phyloP scores from a whole-genome alignment of 2,797 vertebrate species.

The Melanotaenia maccullochi region DNA sequence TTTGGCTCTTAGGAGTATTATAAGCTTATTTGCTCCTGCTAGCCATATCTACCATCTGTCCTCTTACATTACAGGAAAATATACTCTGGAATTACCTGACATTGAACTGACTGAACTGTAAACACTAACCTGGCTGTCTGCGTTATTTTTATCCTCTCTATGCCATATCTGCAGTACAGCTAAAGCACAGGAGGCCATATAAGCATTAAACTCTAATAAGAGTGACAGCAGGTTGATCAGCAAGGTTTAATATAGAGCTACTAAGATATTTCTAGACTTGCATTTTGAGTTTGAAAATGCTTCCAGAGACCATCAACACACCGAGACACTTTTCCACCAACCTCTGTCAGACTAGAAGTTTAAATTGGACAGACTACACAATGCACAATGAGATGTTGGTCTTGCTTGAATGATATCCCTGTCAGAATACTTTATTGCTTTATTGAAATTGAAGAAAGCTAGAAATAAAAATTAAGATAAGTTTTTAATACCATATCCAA shows the following conservation, averaged over 20 bases:
- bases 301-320: constrained; percentile 29
- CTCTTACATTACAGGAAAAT: constrained; percentile 2
- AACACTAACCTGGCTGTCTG: constrained; percentile 1
- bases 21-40: background rate
- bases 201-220: constrained; percentile 72
- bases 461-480: background rate
- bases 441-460: background rate
- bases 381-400: background rate
- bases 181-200: constrained; percentile 21
- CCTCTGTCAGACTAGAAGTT: background rate
- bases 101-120: constrained; percentile 27
- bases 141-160: constrained; percentile 19
- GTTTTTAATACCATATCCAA: background rate
- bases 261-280: constrained; percentile 51
- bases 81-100: constrained; percentile 15
- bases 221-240: constrained; percentile 81
- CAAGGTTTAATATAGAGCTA: constrained; percentile 66
- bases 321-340: constrained; percentile 9
- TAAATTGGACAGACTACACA: background rate
- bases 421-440: background rate
- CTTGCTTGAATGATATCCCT: background rate
- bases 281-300: constrained; percentile 57
- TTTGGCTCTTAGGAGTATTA: constrained; percentile 2
- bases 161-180: constrained; percentile 17
- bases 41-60: background rate